Percentiles rank a stretch among this genome's conserved stretches.
These are phyloP conservation scores for Auanema freiburgensis DNA, from an alignment of 2,888 invertebrate species.

Conservation along the genomic window DNA sequence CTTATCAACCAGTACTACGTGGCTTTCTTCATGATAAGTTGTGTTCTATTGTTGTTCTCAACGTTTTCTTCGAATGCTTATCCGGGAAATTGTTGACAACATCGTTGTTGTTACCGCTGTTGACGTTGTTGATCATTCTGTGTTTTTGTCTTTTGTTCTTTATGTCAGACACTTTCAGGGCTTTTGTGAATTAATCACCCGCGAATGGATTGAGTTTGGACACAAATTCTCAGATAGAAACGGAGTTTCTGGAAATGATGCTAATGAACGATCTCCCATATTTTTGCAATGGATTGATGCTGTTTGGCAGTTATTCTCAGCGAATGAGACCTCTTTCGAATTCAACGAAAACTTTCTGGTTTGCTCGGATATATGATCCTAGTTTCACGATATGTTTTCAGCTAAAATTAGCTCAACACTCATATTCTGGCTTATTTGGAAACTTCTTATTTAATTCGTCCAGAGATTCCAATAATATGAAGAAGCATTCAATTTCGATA, in stretches of 20 bases:
- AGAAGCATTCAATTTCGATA: constrained; percentile 28
- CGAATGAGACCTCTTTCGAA: constrained; percentile 83
- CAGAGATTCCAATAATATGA: constrained; percentile 1
- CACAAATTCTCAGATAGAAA: constrained; percentile 95
- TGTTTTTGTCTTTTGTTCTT: no score
- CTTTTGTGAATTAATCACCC: constrained; percentile 86
- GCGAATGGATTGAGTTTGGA: constrained; percentile 96
- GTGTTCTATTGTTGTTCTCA: no score
- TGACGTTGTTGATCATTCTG: no score
- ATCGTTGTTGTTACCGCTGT: no score
- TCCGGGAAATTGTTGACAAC: no score
- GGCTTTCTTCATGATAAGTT: no score
- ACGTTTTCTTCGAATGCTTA: no score
- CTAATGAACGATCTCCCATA: constrained; percentile 93
- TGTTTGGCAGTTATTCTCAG: constrained; percentile 79
- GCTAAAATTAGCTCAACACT: constrained; percentile 92
- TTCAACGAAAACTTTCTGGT: constrained; percentile 91
- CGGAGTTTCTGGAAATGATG: constrained; percentile 69
- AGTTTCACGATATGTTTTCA: constrained; percentile 65
- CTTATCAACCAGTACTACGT: no score
- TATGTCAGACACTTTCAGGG: constrained; percentile 70
- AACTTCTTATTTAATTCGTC: constrained; percentile 76
- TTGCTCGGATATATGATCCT: constrained; percentile 64
- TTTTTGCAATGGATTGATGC: constrained; percentile 98
- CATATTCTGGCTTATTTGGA: constrained; percentile 92